phyloP scores from a whole-genome alignment of 2,113 vertebrate genomes.

The Microcebus griseorufus region DNA sequence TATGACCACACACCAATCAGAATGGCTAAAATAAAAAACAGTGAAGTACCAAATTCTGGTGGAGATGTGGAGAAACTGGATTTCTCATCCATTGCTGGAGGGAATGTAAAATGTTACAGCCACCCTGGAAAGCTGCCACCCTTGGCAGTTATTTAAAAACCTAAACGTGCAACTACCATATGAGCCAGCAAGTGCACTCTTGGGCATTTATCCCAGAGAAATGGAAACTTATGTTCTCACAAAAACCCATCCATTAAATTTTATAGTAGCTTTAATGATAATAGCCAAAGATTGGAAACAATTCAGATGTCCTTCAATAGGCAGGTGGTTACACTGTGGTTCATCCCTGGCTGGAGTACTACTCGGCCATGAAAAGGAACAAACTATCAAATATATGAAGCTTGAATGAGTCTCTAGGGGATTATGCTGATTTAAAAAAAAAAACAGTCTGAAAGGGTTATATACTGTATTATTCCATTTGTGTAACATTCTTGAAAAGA shows the following conservation, averaged over 20 bases:
- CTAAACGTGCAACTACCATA: rapidly evolving
- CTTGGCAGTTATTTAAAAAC: background rate
- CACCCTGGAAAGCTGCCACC: background rate
- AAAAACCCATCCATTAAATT: background rate
- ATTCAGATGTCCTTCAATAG: background rate
- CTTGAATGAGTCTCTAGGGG: background rate
- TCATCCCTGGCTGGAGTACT: rapidly evolving
- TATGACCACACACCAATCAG: background rate
- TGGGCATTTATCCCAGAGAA: background rate
- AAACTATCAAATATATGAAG: rapidly evolving
- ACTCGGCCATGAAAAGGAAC: background rate
- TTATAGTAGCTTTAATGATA: background rate
- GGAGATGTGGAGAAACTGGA: background rate
- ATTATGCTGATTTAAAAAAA: background rate
- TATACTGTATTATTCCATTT: rapidly evolving
- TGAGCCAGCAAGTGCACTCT: background rate
- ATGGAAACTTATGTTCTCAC: background rate
- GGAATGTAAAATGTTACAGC: rapidly evolving
- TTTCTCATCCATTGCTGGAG: background rate
- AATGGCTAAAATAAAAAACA: background rate
- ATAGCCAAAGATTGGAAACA: background rate
- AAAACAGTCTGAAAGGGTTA: background rate
- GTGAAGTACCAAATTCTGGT: background rate
- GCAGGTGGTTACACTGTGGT: no score
- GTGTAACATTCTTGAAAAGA: background rate